phyloP scores from a whole-genome alignment of 2,888 invertebrate genomes.

The Phania funesta region DNA sequence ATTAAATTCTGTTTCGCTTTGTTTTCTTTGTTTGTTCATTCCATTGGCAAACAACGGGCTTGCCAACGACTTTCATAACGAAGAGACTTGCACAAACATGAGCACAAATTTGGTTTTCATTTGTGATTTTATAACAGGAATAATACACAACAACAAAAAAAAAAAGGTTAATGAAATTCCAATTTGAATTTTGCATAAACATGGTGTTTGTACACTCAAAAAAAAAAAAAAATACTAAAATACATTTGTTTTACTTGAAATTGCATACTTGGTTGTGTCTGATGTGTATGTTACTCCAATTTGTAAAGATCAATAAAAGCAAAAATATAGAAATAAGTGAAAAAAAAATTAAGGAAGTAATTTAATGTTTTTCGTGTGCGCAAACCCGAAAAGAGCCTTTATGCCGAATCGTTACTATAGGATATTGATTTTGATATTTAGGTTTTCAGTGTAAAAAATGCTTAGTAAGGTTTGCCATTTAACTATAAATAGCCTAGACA shows the following conservation, averaged over 20 bases:
- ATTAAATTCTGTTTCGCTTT: conserved; percentile 47
- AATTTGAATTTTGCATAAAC: conserved; percentile 46
- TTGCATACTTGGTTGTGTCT: not conserved
- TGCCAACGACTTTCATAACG: not conserved
- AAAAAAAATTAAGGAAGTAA: too few species aligned
- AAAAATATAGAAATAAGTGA: too few species aligned
- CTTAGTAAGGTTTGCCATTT: too few species aligned
- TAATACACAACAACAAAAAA: not conserved
- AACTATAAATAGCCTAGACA: too few species aligned
- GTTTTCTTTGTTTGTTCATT: conserved; percentile 20
- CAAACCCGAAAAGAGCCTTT: too few species aligned
- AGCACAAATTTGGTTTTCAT: conserved; percentile 44
- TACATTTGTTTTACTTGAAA: not conserved
- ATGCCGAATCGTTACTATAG: too few species aligned
- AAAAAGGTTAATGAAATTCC: conserved; percentile 43
- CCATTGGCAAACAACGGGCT: conserved; percentile 21
- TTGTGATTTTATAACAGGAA: conserved; percentile 49
- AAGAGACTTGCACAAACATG: conserved; percentile 36
- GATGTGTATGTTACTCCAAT: too few species aligned
- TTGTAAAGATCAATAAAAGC: too few species aligned
- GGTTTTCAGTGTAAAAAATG: too few species aligned
- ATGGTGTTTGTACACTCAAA: conserved; percentile 16
- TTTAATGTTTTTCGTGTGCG: too few species aligned
- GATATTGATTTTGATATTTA: too few species aligned
- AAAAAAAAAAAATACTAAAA: not conserved